A percentile compares a stretch with the other conserved stretches of the same genome.
Evolutionary conservation across 2,797 vertebrate species (phyloP).

Genomic region (Dipus sagitta): DNA sequence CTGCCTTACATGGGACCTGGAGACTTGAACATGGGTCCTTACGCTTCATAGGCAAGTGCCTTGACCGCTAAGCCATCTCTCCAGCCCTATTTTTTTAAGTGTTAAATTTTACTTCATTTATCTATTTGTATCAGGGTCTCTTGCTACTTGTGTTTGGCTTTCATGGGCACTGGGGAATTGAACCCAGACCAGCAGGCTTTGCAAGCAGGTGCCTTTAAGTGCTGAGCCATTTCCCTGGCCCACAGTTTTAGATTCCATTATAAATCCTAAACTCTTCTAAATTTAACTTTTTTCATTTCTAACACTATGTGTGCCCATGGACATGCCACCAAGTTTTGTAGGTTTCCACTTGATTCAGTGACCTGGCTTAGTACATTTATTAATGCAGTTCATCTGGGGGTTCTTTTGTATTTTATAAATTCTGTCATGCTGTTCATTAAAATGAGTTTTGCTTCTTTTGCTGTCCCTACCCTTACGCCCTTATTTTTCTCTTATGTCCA

Average conservation of each 20-base stretch:
- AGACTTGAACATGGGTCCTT: too few relatives aligned
- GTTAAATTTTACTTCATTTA: too few relatives aligned
- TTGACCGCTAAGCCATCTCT: too few relatives aligned
- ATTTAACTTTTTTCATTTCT: conserved; percentile 24
- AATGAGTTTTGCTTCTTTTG: not conserved
- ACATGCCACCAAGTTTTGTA: not conserved
- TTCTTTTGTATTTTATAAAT: not conserved
- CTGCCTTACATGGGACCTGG: too few relatives aligned
- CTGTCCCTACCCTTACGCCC: not conserved
- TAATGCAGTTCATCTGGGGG: conserved; percentile 28
- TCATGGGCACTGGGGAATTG: too few relatives aligned
- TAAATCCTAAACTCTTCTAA: not conserved
- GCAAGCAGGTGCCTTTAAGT: too few relatives aligned
- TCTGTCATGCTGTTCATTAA: not conserved
- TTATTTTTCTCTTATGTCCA: not conserved
- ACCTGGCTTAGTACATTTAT: conserved; percentile 21
- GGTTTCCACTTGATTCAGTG: not conserved
- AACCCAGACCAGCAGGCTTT: too few relatives aligned
- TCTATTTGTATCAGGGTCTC: too few relatives aligned
- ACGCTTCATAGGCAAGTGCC: too few relatives aligned
- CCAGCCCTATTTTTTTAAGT: too few relatives aligned
- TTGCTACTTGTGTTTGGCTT: too few relatives aligned
- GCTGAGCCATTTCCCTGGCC: too few relatives aligned
- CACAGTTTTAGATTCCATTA: not conserved
- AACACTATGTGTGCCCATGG: not conserved